These are phyloP conservation scores for Sebastes cheni DNA, from an alignment of 2,797 vertebrate genomes.

Conservation along the genomic window DNA sequence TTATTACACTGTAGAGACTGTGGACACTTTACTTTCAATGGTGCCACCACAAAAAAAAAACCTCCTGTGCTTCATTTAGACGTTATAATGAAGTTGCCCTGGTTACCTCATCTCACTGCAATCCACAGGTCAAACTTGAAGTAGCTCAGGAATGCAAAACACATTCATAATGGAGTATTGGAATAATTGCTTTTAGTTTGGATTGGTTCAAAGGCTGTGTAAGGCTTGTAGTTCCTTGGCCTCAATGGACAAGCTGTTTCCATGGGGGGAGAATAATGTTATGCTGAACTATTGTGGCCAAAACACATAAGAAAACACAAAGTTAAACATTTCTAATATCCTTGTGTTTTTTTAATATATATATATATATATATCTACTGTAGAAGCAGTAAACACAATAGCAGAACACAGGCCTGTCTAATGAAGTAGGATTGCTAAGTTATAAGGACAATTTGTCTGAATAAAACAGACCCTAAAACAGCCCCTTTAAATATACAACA, in stretches of 20 bases:
- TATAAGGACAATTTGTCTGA: background rate
- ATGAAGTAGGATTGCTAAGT: background rate
- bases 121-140: slow-evolving; percentile 1
- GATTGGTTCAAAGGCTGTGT: background rate
- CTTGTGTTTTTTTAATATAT: background rate
- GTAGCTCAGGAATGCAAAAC: slow-evolving; percentile 17
- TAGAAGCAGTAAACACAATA: background rate
- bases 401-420: background rate
- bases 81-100: background rate
- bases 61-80: background rate
- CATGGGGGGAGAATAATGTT: background rate
- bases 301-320: slow-evolving; percentile 1
- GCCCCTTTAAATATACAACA: background rate
- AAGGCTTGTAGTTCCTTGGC: background rate
- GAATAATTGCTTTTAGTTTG: background rate
- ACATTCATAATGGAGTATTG: background rate
- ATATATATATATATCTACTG: background rate
- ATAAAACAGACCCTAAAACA: background rate
- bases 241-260: background rate
- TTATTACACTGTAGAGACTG: background rate
- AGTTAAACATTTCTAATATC: background rate
- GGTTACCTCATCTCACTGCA: slow-evolving; percentile 5
- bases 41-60: background rate
- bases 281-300: background rate
- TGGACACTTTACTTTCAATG: background rate